Evolutionary conservation across 2,888 invertebrate species (phyloP).

Genomic region (Leptothorax acervorum): DNA sequence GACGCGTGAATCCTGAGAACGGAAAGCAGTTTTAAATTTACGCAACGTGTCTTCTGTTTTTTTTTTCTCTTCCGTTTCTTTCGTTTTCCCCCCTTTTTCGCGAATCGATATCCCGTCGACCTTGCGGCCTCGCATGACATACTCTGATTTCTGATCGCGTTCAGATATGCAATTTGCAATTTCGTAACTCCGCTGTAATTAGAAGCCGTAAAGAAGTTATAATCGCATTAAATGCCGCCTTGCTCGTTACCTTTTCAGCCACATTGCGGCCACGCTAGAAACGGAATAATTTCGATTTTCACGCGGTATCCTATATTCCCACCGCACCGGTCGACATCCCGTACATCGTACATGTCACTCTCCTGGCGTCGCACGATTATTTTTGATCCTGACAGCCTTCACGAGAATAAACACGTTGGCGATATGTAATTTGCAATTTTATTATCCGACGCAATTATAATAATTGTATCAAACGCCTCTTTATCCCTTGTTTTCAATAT

Average conservation of each 20-base stretch:
- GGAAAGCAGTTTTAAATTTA: neutral
- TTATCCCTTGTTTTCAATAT: neutral
- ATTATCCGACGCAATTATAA: conserved; percentile 19
- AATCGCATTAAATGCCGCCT: conserved; percentile 14
- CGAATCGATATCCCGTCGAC: neutral
- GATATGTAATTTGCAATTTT: conserved; percentile 31
- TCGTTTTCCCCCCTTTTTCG: neutral
- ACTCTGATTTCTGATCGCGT: neutral
- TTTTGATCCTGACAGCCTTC: conserved; percentile 7
- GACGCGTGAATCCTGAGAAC: conserved; percentile 7
- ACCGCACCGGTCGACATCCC: neutral
- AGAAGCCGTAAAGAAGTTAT: neutral
- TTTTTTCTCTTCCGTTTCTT: neutral
- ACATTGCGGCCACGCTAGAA: conserved; percentile 39
- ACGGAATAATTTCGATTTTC: conserved; percentile 7
- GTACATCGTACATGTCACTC: conserved; percentile 49
- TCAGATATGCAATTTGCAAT: conserved; percentile 13
- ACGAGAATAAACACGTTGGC: neutral
- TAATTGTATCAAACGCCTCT: conserved; percentile 20
- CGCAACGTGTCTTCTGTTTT: neutral
- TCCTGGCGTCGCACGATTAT: conserved; percentile 12
- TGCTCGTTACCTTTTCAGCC: neutral
- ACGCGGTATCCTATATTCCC: neutral
- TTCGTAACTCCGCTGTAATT: conserved; percentile 4
- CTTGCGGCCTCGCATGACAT: neutral